Percentiles rank a stretch among this genome's conserved stretches.
Evolutionary conservation across 2,797 vertebrate species (phyloP).

Genomic region (Selene dorsalis): DNA sequence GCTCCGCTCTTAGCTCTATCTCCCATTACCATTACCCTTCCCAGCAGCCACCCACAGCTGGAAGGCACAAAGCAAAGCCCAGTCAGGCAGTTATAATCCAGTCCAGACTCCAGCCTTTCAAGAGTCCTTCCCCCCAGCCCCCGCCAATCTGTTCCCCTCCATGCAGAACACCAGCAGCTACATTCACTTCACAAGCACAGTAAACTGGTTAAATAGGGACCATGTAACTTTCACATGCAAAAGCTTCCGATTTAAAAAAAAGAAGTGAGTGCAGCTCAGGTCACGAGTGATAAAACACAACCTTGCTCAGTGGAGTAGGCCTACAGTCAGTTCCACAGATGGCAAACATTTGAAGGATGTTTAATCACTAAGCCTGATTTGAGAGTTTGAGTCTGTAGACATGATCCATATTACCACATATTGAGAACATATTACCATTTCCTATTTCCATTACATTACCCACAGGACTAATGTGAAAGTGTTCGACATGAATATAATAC

Average conservation of each 20-base stretch:
- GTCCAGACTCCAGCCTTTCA: slow-evolving; percentile 31
- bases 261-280: neutral
- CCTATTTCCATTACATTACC: too few relatives aligned
- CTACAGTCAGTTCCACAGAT: neutral
- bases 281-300: neutral
- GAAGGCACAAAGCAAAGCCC: slow-evolving; percentile 25
- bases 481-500: too few relatives aligned
- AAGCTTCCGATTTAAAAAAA: neutral
- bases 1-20: slow-evolving; percentile 14
- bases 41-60: slow-evolving; percentile 47
- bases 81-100: slow-evolving; percentile 55
- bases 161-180: slow-evolving; percentile 36
- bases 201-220: slow-evolving; percentile 12
- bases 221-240: neutral
- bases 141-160: slow-evolving; percentile 24
- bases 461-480: too few relatives aligned
- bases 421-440: too few relatives aligned
- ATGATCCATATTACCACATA: too few relatives aligned
- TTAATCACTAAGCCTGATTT: too few relatives aligned
- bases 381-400: too few relatives aligned
- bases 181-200: slow-evolving; percentile 1
- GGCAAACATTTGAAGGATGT: too few relatives aligned
- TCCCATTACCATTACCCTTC: slow-evolving; percentile 19
- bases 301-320: neutral
- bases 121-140: slow-evolving; percentile 8